Conservation (phyloP, 2,113 vertebrate species). For the Hydropotes inermis region DNA sequence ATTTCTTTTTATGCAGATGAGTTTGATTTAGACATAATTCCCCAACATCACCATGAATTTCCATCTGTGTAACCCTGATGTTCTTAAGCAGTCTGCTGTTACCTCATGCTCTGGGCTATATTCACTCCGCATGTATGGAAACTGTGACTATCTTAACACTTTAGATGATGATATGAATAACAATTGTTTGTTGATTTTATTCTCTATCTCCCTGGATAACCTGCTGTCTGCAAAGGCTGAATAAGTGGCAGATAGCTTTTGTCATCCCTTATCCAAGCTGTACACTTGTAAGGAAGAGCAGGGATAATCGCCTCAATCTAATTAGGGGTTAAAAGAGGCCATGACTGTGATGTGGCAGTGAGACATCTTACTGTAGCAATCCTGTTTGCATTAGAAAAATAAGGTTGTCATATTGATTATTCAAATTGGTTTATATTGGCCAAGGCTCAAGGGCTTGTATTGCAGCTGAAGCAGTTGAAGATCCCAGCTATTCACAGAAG, state of each 20-base stretch:
- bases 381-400: conserved; percentile 99
- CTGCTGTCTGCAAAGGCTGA: conserved; percentile 87
- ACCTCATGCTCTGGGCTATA: conserved; percentile 89
- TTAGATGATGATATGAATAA: conserved; percentile 90
- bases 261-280: conserved; percentile 96
- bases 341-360: conserved; percentile 95
- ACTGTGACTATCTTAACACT: conserved; percentile 84
- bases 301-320: conserved; percentile 99
- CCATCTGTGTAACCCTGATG: conserved; percentile 83
- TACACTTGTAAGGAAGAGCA: conserved; percentile 99
- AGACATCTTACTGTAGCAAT: conserved; percentile 95
- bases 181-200: conserved; percentile 88
- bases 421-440: conserved; percentile 89
- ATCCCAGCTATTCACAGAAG: conserved; percentile 79
- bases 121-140: conserved; percentile 79
- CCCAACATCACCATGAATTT: conserved; percentile 86
- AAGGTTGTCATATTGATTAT: conserved; percentile 99
- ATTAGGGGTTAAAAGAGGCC: conserved; percentile 98
- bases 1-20: conserved; percentile 79
- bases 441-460: conserved; percentile 76
- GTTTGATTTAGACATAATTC: conserved; percentile 83
- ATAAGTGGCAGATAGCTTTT: conserved; percentile 95
- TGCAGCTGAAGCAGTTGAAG: conserved; percentile 84
- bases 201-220: conserved; percentile 86
- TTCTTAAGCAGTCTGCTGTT: conserved; percentile 85